Evolutionary conservation across 2,797 vertebrate species (phyloP).

Genomic region (Bryconaethiops microstoma): DNA sequence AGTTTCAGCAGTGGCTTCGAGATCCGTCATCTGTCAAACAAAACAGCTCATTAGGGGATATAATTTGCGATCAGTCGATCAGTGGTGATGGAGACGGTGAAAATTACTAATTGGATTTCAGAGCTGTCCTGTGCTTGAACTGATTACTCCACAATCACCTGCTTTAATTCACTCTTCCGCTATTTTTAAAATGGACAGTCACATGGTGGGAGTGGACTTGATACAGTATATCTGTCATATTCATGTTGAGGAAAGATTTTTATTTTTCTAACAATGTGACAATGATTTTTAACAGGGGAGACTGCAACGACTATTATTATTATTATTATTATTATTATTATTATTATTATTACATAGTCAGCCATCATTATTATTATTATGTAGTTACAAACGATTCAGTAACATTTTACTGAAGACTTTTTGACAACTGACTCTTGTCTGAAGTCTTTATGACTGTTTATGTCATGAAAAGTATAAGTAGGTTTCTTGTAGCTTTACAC

Average conservation of each 20-base stretch:
- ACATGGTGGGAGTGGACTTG: not conserved
- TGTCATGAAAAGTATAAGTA: too few relatives aligned
- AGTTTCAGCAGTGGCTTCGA: slow-evolving; percentile 21
- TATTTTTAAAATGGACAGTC: not conserved
- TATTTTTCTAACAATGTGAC: not conserved
- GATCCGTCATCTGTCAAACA: slow-evolving; percentile 17
- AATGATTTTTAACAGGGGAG: too few relatives aligned
- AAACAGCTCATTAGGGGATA: slow-evolving; percentile 13
- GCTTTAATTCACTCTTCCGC: not conserved
- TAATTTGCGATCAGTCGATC: slow-evolving; percentile 11
- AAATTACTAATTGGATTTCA: slow-evolving; percentile 11
- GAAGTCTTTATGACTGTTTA: too few relatives aligned
- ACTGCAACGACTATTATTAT: too few relatives aligned
- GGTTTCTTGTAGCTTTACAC: too few relatives aligned
- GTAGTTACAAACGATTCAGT: too few relatives aligned
- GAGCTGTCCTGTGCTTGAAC: slow-evolving; percentile 13
- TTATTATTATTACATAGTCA: too few relatives aligned
- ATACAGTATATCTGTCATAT: not conserved
- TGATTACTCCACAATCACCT: slow-evolving; percentile 16
- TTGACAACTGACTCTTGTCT: too few relatives aligned
- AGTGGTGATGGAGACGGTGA: slow-evolving; percentile 8
- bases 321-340: too few relatives aligned
- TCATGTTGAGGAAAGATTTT: not conserved
- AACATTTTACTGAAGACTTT: too few relatives aligned
- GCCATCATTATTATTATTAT: too few relatives aligned